Evolutionary conservation across 2,888 invertebrate genomes (phyloP), one percentile per base, ranked within the genome.

Genomic region (Odontothrips loti): DNA sequence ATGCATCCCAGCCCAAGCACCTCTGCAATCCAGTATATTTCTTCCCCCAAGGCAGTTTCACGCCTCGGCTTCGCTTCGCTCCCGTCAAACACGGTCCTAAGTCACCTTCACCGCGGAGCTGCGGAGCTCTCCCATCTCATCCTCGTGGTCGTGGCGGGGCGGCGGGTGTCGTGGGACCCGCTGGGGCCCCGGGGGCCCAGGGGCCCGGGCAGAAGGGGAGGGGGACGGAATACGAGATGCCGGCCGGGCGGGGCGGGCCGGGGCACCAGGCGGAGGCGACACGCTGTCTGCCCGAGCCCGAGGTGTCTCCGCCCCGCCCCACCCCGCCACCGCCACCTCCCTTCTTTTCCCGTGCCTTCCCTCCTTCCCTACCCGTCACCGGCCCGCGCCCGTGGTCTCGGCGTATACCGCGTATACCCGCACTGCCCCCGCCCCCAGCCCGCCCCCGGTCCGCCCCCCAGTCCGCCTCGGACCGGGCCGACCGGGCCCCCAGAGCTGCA

Each of bases 1-100:
- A 75, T 75, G 68, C 68, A 75, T 75, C 27, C 68, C 23, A 6
- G 15, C n/a, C 34, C 34, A 6, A 43, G 34, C 34, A 43, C 34
- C 3, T 43, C 34, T 43, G 68, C 58, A 11, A 58, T 27, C 68
- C 68, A 27, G 68, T 27, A 75, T 75, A 75, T 75, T 75, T 75
- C 68, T 75, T 75, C 23, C 23, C 23, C 68, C 58, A 15, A 27
- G 68, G 27, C 68, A 75, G 68, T 75, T 75, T 75, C 68, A 75
- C 68, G 68, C 68, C 68, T 75, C 23, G 23, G 27, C 68, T 43
- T 43, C 34, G 34, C 34, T 6, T 43, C 34, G 34, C 34, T 43
- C 34, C 68, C 68, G 68, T 75, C 68, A 75, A 75, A 27, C 68
- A 75, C 68, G 68, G 68, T 75, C 27, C 68, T 75, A 75, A 75